Evolutionary conservation across 2,888 invertebrate genomes (phyloP), one percentile per base, ranked within the genome.

Genomic region (Ferdinandea cuprea): DNA sequence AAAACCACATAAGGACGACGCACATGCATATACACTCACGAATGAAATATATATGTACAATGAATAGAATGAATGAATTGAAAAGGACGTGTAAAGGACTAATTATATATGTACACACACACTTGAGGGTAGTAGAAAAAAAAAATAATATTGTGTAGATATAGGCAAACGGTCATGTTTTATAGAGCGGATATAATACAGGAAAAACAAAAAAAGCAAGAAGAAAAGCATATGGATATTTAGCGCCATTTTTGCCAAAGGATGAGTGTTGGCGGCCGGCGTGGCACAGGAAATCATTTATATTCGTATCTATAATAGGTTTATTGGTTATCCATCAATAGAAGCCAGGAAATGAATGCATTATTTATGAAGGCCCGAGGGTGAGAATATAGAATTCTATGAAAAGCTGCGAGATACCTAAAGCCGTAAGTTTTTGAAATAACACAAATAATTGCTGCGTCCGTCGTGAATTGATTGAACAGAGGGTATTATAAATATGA

Each of bases 171-270:
- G 58, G 40, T 59, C 56, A 37, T 65, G 72, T 66, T 79, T 79
- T 79, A 79, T 79, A 79, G 79, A 79, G 59, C 73, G 73, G 66
- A 79, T 66, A 52, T 79, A 66, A 73, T 66, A 44, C 21, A 48
- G n/a, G n/a, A n/a, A n/a, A n/a, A n/a, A 72, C 11, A 65, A 63
- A 59, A 63, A 50, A 21, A 35, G 9, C 48, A 77, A 37, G 40
- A 19, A 13, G 40, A 40, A 65, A 32, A 19, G 2, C n/a, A 8
- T 19, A 11, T 25, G n/a, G 11, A 19, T 54, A 28, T 17, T 30
- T 52, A 30, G 30, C 48, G 4, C 7, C 25, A 25, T 25, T 25
- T 25, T 25, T 3, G 5, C 9, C 52, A 30, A 52, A 30, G 52
- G 52, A 52, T 8, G 17, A 15, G 30, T 56, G 56, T 42, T 61